Evolutionary conservation across 2,888 invertebrate species (phyloP).

Genomic region (Drosophila algonquin): DNA sequence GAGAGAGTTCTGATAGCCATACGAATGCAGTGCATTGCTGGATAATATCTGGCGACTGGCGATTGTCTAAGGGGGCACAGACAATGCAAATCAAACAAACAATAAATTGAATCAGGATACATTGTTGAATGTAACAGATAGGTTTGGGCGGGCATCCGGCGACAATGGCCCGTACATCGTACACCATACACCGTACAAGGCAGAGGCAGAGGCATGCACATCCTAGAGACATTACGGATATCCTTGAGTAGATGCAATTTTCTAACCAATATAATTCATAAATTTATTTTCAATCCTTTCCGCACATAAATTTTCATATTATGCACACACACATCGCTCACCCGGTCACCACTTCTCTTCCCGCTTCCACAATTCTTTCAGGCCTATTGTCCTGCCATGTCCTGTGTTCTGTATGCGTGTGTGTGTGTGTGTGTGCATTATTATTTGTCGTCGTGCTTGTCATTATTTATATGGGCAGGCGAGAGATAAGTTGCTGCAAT

Average conservation of each 20-base stretch:
- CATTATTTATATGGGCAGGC: constrained; percentile 81
- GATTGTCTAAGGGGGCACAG: constrained; percentile 11
- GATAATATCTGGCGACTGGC: constrained; percentile 12
- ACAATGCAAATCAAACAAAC: constrained; percentile 76
- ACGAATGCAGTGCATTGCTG: constrained; percentile 3
- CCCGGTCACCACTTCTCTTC: constrained; percentile 13
- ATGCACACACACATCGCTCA: constrained; percentile 54
- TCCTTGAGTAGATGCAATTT: constrained; percentile 82
- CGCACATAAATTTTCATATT: constrained; percentile 82
- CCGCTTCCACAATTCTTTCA: constrained; percentile 44
- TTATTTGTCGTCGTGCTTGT: constrained; percentile 81
- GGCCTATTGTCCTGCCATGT: constrained; percentile 65
- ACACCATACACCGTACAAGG: too few relatives aligned
- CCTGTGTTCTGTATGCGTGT: constrained; percentile 26
- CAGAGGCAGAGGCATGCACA: constrained; percentile 55
- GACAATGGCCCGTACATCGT: too few relatives aligned
- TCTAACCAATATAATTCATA: constrained; percentile 83
- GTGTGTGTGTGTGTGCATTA: constrained; percentile 64
- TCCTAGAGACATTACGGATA: constrained; percentile 78
- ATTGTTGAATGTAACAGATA: constrained; percentile 67
- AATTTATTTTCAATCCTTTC: constrained; percentile 83
- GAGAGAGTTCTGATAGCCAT: neutral
- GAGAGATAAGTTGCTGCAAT: constrained; percentile 76
- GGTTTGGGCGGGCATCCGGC: constrained; percentile 3
- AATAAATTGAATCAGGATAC: constrained; percentile 71